These are phyloP conservation scores for Pterophyllum scalare DNA, from an alignment of 2,113 vertebrate species.

Conservation along the genomic window DNA sequence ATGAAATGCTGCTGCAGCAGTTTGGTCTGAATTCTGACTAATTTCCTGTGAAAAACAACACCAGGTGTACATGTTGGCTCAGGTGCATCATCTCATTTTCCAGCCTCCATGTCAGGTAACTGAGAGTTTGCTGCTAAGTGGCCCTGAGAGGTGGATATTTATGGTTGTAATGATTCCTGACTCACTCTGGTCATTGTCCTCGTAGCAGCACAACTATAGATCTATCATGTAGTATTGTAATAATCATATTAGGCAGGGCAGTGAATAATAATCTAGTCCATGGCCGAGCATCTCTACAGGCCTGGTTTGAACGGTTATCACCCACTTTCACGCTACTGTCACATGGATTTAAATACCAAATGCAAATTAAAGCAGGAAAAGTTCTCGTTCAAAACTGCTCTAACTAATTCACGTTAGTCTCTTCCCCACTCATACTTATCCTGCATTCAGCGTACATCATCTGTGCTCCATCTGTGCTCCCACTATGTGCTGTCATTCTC, in stretches of 20 bases:
- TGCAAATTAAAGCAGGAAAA: slow-evolving; percentile 26
- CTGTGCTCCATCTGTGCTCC: neutral
- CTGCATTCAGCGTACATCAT: slow-evolving; percentile 9
- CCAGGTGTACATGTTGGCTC: slow-evolving; percentile 63
- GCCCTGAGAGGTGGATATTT: slow-evolving; percentile 57
- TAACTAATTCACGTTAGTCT: neutral
- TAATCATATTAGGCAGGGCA: slow-evolving; percentile 51
- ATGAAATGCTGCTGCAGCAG: neutral
- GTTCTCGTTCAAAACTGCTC: slow-evolving; percentile 1
- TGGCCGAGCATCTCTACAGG: slow-evolving; percentile 36
- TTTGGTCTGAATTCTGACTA: slow-evolving; percentile 17
- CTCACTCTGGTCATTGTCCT: slow-evolving; percentile 51
- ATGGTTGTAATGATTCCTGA: slow-evolving; percentile 60
- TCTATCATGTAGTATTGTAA: slow-evolving; percentile 38
- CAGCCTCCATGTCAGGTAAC: slow-evolving; percentile 38
- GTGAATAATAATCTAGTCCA: slow-evolving; percentile 25
- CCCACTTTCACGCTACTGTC: slow-evolving; percentile 35
- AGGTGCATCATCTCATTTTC: slow-evolving; percentile 42
- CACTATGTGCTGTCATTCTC: neutral
- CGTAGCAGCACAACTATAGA: slow-evolving; percentile 16
- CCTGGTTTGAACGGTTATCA: slow-evolving; percentile 29
- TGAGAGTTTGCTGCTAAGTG: slow-evolving; percentile 43
- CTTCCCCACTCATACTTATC: neutral
- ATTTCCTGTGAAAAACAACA: slow-evolving; percentile 51
- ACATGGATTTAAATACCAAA: slow-evolving; percentile 44